Evolutionary conservation across 1,140 invertebrate genomes (phyloP), one percentile per base, ranked within the genome.

Genomic region (Bombus breviceps): DNA sequence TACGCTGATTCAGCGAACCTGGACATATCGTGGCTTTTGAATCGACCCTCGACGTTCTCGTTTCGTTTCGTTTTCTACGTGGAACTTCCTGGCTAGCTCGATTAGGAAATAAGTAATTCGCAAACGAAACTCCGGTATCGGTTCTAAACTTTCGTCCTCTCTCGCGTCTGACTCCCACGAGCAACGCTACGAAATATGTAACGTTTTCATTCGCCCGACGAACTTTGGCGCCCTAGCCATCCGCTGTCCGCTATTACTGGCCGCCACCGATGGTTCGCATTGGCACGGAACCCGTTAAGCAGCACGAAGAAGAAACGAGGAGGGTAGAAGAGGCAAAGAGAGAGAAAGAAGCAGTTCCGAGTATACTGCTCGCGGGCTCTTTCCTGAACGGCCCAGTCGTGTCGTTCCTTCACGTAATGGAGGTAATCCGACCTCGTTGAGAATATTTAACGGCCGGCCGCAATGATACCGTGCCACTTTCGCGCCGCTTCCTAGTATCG

Each of bases 361-460:
- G 83, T 72, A 84, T 37, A 43, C n/a, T 68, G 37, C 41, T 66
- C 28, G 22, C 28, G 77, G 39, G 83, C 66, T 64, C 39, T 69
- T 74, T 85, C 57, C 57, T 74, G 76, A 79, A 69, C 73, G 76
- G 72, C 47, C 41, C 80, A 74, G 86, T 83, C 57, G 75, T 66
- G 85, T 69, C 82, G 88, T 90, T 87, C 81, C 86, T 83, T 86
- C 64, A 47, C 86, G 81, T 89, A 90, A 90, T 90, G 81, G 88
- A 90, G 74, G 89, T 90, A 90, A 90, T 90, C 86, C 89, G 88
- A 90, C 89, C 89, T 90, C 89, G 89, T 90, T 90, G 89, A 90
- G 88, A 90, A 90, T 90, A 90, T 90, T 90, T 90, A 90, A 90
- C 86, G 78, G 88, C 73, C 74, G 79, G 66, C 76, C 82, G 83